A percentile compares a stretch with the other conserved stretches of the same genome.
phyloP scores from a whole-genome alignment of 1,140 invertebrate genomes.

The Tribolium madens region DNA sequence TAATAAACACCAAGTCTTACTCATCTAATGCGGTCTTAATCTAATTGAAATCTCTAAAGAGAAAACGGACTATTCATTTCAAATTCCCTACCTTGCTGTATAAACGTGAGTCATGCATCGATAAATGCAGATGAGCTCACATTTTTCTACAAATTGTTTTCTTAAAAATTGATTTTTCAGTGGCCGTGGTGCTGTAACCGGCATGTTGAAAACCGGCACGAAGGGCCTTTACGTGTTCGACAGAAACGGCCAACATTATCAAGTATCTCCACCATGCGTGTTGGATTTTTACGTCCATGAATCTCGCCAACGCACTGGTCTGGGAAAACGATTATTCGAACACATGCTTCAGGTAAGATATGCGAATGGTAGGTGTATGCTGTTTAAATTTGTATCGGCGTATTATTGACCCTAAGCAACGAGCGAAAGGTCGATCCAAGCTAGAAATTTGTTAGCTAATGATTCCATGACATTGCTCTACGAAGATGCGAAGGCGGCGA shows the following conservation, averaged over 20 bases:
- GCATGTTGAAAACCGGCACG: constrained; percentile 85
- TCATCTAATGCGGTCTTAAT: not conserved
- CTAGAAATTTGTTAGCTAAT: constrained; percentile 1
- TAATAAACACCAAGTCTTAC: not conserved
- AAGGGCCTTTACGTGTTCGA: constrained; percentile 90
- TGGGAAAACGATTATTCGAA: constrained; percentile 82
- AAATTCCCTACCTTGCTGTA: too few species aligned
- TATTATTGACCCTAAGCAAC: constrained; percentile 15
- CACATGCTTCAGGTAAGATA: constrained; percentile 76
- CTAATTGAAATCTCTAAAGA: not conserved
- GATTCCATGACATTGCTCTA: constrained; percentile 10
- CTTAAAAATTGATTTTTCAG: constrained; percentile 61
- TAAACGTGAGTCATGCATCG: too few species aligned
- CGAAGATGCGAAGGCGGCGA: not conserved
- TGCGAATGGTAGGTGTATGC: constrained; percentile 11
- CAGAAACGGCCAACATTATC: constrained; percentile 74
- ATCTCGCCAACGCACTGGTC: constrained; percentile 80
- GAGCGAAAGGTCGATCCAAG: not conserved
- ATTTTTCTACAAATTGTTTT: too few species aligned
- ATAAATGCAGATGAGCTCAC: too few species aligned
- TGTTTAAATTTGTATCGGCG: constrained; percentile 16
- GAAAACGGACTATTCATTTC: too few species aligned
- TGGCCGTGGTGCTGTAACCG: constrained; percentile 77
- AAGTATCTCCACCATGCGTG: constrained; percentile 82
- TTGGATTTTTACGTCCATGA: constrained; percentile 91